Percentiles rank a stretch among this genome's conserved stretches.
Evolutionary conservation across 2,888 invertebrate genomes (phyloP).

Genomic region (Lasioglossum morio): DNA sequence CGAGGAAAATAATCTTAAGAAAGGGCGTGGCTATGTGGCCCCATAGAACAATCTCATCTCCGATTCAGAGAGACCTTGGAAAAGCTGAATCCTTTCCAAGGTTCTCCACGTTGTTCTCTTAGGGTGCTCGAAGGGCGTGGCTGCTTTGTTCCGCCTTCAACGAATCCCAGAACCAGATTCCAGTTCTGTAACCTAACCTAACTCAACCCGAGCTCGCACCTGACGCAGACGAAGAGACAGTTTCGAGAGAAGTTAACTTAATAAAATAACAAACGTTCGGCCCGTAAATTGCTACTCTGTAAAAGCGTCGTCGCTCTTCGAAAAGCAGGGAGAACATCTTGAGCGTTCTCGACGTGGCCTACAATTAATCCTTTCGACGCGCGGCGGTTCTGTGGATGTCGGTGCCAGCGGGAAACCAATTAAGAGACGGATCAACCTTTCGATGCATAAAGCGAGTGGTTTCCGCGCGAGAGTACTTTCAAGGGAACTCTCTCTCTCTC

Average conservation of each 20-base stretch:
- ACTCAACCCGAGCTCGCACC: background rate
- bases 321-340: background rate
- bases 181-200: no score
- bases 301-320: background rate
- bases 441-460: conserved; percentile 11
- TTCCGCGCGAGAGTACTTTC: background rate
- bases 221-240: background rate
- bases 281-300: background rate
- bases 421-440: background rate
- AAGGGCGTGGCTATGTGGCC: no score
- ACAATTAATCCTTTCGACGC: background rate
- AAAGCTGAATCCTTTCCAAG: background rate
- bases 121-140: background rate
- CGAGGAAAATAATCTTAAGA: no score
- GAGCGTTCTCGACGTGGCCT: background rate
- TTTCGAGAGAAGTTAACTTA: background rate
- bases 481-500: background rate
- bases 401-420: background rate
- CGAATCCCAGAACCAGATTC: background rate
- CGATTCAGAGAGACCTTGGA: no score
- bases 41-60: no score
- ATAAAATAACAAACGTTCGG: background rate
- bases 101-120: background rate
- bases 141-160: no score
- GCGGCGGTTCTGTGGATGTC: background rate